phyloP scores from a whole-genome alignment of 2,888 invertebrate genomes.

The Thereva nobilitata region DNA sequence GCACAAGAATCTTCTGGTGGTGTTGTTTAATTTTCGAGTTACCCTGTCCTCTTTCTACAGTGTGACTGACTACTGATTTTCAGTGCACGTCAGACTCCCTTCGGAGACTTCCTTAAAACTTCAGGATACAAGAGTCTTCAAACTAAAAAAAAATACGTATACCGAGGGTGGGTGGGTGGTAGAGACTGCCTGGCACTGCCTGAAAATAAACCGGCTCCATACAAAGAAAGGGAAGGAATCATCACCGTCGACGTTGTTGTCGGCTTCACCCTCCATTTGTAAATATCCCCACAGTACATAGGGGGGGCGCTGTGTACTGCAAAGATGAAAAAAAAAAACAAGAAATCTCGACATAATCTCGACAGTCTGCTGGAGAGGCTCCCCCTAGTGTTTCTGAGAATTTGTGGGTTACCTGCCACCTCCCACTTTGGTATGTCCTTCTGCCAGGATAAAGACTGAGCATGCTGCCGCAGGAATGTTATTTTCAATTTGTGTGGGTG shows the following conservation, averaged over 20 bases:
- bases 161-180: conserved; percentile 12
- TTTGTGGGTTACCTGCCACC: conserved; percentile 9
- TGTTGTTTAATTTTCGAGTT: conserved; percentile 23
- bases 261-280: conserved; percentile 14
- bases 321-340: background rate
- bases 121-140: conserved; percentile 7
- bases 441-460: conserved; percentile 16
- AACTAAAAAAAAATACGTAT: conserved; percentile 10
- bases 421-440: background rate
- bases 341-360: conserved; percentile 23
- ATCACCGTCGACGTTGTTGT: conserved; percentile 35
- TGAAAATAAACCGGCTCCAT: background rate
- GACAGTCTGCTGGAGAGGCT: conserved; percentile 18
- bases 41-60: conserved; percentile 23
- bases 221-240: conserved; percentile 39
- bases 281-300: conserved; percentile 17
- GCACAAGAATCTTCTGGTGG: background rate
- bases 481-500: conserved; percentile 8
- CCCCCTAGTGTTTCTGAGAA: conserved; percentile 17
- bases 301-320: background rate
- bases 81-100: conserved; percentile 3
- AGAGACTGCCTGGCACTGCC: too few species aligned
- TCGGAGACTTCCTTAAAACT: conserved; percentile 21
- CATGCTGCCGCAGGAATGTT: conserved; percentile 6
- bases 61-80: conserved; percentile 7